Conservation (phyloP, 1,140 invertebrate species). For the Formica exsecta region DNA sequence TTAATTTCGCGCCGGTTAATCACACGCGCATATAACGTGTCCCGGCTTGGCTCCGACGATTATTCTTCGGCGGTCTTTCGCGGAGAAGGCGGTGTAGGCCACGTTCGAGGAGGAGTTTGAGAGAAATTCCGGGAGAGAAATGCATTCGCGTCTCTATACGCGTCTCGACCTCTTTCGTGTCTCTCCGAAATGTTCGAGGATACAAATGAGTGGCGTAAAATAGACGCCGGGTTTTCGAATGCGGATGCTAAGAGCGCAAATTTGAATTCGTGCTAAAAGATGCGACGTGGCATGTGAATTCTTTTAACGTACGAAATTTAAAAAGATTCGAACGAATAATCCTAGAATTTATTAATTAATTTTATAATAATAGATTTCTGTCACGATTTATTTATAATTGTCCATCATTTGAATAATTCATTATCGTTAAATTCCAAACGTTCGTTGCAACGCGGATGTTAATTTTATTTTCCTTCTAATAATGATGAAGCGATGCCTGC, state of each 20-base stretch:
- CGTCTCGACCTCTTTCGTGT: slow-evolving; percentile 60
- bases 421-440: background rate
- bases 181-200: slow-evolving; percentile 13
- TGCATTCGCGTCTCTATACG: slow-evolving; percentile 38
- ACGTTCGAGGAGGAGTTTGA: background rate
- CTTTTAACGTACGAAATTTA: background rate
- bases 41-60: slow-evolving; percentile 35
- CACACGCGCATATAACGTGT: slow-evolving; percentile 9
- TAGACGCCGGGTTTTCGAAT: background rate
- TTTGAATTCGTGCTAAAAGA: slow-evolving; percentile 12
- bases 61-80: slow-evolving; percentile 42
- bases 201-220: slow-evolving; percentile 29
- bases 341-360: background rate
- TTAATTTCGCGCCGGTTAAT: slow-evolving; percentile 72
- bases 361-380: background rate
- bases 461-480: background rate
- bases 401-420: background rate
- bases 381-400: background rate
- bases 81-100: background rate
- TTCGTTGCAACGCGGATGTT: background rate
- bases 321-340: background rate
- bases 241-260: background rate
- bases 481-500: background rate
- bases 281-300: background rate
- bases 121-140: slow-evolving; percentile 43